Base-by-base conservation (phyloP, 2,888 invertebrate genomes). In the Leucania comma region DNA sequence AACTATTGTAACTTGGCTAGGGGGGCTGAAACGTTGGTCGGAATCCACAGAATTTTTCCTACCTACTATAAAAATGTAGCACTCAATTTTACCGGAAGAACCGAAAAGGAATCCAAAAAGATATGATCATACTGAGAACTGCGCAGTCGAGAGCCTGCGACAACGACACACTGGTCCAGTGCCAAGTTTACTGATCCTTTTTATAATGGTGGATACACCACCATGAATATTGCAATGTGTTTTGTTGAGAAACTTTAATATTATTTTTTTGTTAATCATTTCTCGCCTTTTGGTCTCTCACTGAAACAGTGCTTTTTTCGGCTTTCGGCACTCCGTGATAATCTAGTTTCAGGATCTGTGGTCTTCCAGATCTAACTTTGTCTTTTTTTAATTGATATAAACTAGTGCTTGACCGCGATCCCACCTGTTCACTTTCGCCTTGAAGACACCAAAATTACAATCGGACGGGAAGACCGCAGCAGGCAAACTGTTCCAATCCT, bases 171-270 rank as follows among this genome's bases (percentile, higher is more conserved):
- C 81, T 75, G 78, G 60, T 78, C 14, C 48, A 42, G 63, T 69
- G 81, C 78, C 78, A 78, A 78, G 32, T 78, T 66, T 69, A 65
- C 48, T 60, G 56, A 63, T 75, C 76, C 76, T 78, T 51, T 69
- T 51, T 56, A 75, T 48, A 80, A 75, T 69, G 63, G 42, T 63
- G 42, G 17, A 42, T 17, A 42, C 17, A 60, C 75, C 62, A 57
- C 26, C 48, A 32, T 46, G 60, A 46, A 63, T 26, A 46, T 24
- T 59, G 50, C 46, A 12, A 61, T 53, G 26, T 22, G 10, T 64
- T 79, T 56, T 68, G 60, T 50, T 56, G 63, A 56, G 35, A 35
- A 63, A 78, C 10, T 57, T 26, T 46, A 8, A 2, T 24, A 26
- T 48, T 72, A 5, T 59, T 67, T 66, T 51, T 59, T 22, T 32